Base-by-base conservation (phyloP, 1,140 invertebrate genomes). In the Papilio polytes region DNA sequence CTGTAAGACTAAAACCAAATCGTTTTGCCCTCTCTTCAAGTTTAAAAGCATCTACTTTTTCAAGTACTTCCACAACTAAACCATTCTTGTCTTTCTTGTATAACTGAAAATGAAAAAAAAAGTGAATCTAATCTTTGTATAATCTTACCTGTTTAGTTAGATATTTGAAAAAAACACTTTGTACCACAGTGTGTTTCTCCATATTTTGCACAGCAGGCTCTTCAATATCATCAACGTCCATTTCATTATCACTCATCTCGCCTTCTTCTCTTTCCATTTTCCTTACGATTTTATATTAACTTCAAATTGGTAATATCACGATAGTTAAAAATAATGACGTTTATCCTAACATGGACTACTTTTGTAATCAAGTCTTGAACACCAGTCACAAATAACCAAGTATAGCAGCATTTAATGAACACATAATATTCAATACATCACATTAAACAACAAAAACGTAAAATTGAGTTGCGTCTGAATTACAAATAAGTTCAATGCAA, bases 11-110 rank as follows among this genome's bases (percentile, higher is more conserved):
- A 51, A 97, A 85, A 2, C 96, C 96, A 96, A 97, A 97, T 84
- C 97, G 94, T 86, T 96, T 96, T 0, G 97, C 97, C 88, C 97
- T 94, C 86, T 97, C 96, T 87, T 96, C 95, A 82, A 96, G 93
- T 90, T 97, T 97, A 36, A 92, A 88, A 81, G 96, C 94, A 88
- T 97, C 96, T 82, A 96, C 95, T 92, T 97, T 96, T 85, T 96
- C 96, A 73, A 97, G 96, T 82, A 96, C 95, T 88, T 97, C 94
- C 22, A 97, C 94, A 81, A 97, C 95, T 53, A 95, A 86, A 36
- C 95, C 96, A 84, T 89, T 88, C 85, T 95, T 95, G 83, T 96
- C 96, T 74, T 90, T 88, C 84, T 90, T 93, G 80, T 91, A 94
- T n/a, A 91, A 82, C 95, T 95, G 83, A 87, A 92, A 86, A 78